Evolutionary conservation across 2,888 invertebrate genomes (phyloP), one percentile per base, ranked within the genome.

Genomic region (Eilema depressum): DNA sequence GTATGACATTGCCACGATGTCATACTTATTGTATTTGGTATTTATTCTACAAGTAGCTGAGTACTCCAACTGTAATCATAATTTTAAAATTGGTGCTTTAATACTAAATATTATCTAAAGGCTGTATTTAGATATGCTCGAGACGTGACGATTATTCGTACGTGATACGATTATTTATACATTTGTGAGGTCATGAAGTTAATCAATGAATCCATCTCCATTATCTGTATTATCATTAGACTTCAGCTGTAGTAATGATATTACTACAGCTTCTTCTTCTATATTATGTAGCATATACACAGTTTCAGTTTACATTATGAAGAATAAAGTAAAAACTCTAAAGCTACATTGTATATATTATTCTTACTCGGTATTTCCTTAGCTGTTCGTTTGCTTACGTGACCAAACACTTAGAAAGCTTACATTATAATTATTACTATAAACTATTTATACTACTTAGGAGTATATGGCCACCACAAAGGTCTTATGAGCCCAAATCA

Each of bases 141-240:
- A 30, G 14, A 61, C 30, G 30, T 61, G 30, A 30, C 20, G 61
- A 61, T 61, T 61, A 20, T 61, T 30, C 3, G 30, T 30, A 61
- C 30, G 61, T 30, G 61, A 25, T 33, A 28, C 30, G 30, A 61
- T 28, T 57, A 25, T 25, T 23, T 12, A 57, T 23, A 57, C n/a
- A 57, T 57, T 57, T 25, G 25, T 25, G n/a, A 14, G 23, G 14
- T n/a, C n/a, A 0, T 56, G 3, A n/a, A 23, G 23, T 53, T 20
- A 47, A 20, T 53, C 20, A 8, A 53, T 53, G 20, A 53, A 53
- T 53, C 2, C n/a, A 53, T 53, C 53, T 53, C 20, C 53, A 53
- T 53, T 53, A n/a, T 53, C n/a, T 53, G 53, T 53, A 10, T n/a
- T 53, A 53, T n/a, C 53, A 53, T 53, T n/a, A 53, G n/a, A 53